phyloP scores from a whole-genome alignment of 2,888 invertebrate genomes.

The Trichogramma dendrolimi region DNA sequence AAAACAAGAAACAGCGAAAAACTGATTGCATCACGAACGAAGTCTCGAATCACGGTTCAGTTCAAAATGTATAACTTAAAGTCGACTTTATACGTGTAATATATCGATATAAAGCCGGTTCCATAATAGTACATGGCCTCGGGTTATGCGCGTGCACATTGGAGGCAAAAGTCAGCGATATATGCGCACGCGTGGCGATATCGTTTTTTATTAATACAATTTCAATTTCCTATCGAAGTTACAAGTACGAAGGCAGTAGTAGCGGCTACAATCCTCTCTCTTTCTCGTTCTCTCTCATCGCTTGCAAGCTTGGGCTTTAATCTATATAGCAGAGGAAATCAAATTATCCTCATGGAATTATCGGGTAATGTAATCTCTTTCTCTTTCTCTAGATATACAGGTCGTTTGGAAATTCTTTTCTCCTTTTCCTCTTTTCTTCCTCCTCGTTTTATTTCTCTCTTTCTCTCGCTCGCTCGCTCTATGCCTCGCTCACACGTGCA shows the following conservation, averaged over 20 bases:
- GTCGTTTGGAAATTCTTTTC: constrained; percentile 4
- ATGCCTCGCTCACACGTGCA: constrained; percentile 4
- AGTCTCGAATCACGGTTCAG: too few species aligned
- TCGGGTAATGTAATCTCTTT: constrained; percentile 33
- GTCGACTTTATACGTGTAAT: too few species aligned
- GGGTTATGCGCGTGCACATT: too few species aligned
- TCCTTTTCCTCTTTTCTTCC: not conserved
- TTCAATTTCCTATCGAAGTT: constrained; percentile 41
- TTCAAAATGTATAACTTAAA: too few species aligned
- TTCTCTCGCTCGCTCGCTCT: constrained; percentile 4
- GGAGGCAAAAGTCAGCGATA: not conserved
- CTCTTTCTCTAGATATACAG: constrained; percentile 11
- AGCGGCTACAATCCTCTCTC: too few species aligned
- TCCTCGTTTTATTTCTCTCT: not conserved
- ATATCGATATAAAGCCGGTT: too few species aligned
- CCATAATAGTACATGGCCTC: too few species aligned
- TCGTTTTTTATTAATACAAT: constrained; percentile 45
- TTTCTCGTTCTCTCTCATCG: too few species aligned
- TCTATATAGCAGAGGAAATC: constrained; percentile 36
- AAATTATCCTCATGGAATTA: constrained; percentile 45
- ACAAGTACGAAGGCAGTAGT: too few species aligned
- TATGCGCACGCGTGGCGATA: constrained; percentile 32
- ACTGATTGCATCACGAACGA: too few species aligned
- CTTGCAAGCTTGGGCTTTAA: too few species aligned
- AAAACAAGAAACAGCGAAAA: too few species aligned